phyloP scores from a whole-genome alignment of 2,888 invertebrate genomes.

The Pristionchus japonicus region DNA sequence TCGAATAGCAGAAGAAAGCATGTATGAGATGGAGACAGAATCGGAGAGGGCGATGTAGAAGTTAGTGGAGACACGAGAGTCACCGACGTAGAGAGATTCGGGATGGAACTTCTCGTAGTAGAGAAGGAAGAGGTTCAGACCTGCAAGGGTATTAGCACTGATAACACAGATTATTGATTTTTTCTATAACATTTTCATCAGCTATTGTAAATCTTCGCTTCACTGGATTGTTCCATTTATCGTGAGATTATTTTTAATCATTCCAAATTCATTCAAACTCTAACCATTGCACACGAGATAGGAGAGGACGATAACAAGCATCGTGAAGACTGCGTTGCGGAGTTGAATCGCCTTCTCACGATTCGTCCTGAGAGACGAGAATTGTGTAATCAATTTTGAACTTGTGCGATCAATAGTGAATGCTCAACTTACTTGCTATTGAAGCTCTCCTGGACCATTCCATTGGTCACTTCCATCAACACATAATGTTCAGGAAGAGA shows the following conservation, averaged over 20 bases:
- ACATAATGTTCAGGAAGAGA: conserved; percentile 47
- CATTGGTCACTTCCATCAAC: conserved; percentile 45
- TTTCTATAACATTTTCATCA: neutral
- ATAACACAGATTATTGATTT: neutral
- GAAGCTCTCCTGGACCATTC: conserved; percentile 45
- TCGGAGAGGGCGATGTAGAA: conserved; percentile 57
- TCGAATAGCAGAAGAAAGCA: conserved; percentile 63
- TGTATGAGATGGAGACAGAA: conserved; percentile 62
- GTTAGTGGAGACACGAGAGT: conserved; percentile 24
- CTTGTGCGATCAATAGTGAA: no score
- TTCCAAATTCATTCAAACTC: neutral
- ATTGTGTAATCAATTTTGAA: no score
- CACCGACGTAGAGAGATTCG: neutral
- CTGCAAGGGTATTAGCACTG: no score
- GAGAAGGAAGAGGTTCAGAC: conserved; percentile 41
- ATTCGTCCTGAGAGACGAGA: conserved; percentile 61
- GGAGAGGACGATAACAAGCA: conserved; percentile 62
- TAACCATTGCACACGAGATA: conserved; percentile 63
- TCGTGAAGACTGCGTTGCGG: conserved; percentile 64
- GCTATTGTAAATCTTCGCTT: neutral
- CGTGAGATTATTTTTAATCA: neutral
- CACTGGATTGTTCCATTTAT: neutral
- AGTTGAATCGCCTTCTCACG: conserved; percentile 60
- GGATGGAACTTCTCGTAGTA: conserved; percentile 43
- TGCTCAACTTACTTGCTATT: conserved; percentile 46